Evolutionary conservation across 2,888 invertebrate genomes (phyloP).

Genomic region (Drosophila fulvimacula): DNA sequence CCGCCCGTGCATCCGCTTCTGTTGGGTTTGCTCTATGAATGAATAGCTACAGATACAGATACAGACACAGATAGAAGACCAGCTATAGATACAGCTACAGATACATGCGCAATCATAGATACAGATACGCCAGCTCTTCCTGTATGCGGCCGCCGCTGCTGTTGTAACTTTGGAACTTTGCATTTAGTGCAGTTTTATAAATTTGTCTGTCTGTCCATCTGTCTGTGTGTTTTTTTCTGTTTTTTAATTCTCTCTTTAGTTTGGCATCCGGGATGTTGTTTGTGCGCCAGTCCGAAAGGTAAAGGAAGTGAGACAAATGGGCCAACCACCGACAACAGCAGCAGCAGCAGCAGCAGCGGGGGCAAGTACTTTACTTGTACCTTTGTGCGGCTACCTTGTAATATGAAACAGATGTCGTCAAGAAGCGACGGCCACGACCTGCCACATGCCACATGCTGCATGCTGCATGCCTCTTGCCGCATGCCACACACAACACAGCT

Average conservation of each 20-base stretch:
- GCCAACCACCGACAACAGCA: constrained; percentile 37
- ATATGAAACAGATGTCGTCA: constrained; percentile 66
- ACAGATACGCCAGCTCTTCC: constrained; percentile 40
- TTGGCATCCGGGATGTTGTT: constrained; percentile 78
- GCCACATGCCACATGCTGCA: constrained; percentile 70
- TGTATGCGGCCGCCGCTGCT: constrained; percentile 44
- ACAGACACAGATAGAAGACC: constrained; percentile 16
- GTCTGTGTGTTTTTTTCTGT: constrained; percentile 22
- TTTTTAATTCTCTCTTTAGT: constrained; percentile 51
- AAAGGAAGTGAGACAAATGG: constrained; percentile 80
- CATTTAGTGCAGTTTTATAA: constrained; percentile 73
- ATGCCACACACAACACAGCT: constrained; percentile 39
- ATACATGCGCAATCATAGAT: constrained; percentile 23
- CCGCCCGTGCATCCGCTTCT: constrained; percentile 79
- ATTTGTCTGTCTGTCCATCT: constrained; percentile 37
- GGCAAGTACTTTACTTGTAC: constrained; percentile 44
- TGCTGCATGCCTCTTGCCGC: constrained; percentile 71
- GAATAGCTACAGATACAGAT: constrained; percentile 42
- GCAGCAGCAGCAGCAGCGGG: constrained; percentile 26
- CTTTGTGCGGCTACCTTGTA: constrained; percentile 65
- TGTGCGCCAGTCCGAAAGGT: constrained; percentile 61
- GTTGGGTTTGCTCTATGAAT: constrained; percentile 70
- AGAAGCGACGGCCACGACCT: constrained; percentile 40
- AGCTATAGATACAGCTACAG: constrained; percentile 22
- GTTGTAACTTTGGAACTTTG: constrained; percentile 76